These are phyloP conservation scores for Loxodonta africana DNA, from an alignment of 2,113 vertebrate species.

Conservation along the genomic window DNA sequence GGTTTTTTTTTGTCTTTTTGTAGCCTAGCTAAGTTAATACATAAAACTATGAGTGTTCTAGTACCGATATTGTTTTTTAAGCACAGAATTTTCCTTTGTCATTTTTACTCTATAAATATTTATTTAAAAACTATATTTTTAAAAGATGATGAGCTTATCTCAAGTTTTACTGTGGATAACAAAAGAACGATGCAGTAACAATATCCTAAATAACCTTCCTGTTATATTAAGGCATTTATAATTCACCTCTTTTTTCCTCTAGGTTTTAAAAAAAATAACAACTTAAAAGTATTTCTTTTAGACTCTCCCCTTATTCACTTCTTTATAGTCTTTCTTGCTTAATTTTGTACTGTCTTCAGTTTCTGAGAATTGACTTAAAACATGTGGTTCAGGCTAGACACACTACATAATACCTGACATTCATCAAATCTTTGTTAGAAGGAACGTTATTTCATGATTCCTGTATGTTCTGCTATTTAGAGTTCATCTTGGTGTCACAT, in stretches of 20 bases:
- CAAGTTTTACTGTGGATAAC: conserved; percentile 11
- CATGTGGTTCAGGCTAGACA: not conserved
- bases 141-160: not conserved
- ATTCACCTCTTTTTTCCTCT: not conserved
- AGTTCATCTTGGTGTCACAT: conserved; percentile 60
- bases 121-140: conserved; percentile 32
- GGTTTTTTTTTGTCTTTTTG: too few relatives aligned
- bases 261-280: not conserved
- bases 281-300: not conserved
- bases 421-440: conserved; percentile 49
- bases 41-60: not conserved
- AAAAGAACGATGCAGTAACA: not conserved
- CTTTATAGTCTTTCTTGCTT: conserved; percentile 27
- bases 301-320: not conserved
- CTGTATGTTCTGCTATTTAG: not conserved
- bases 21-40: not conserved
- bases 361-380: conserved; percentile 39
- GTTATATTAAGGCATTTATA: not conserved
- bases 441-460: conserved; percentile 29
- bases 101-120: not conserved
- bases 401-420: not conserved
- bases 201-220: not conserved
- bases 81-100: not conserved
- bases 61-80: not conserved
- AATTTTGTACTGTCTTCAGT: not conserved